phyloP scores from a whole-genome alignment of 2,113 vertebrate species.

The Nibea coibor region DNA sequence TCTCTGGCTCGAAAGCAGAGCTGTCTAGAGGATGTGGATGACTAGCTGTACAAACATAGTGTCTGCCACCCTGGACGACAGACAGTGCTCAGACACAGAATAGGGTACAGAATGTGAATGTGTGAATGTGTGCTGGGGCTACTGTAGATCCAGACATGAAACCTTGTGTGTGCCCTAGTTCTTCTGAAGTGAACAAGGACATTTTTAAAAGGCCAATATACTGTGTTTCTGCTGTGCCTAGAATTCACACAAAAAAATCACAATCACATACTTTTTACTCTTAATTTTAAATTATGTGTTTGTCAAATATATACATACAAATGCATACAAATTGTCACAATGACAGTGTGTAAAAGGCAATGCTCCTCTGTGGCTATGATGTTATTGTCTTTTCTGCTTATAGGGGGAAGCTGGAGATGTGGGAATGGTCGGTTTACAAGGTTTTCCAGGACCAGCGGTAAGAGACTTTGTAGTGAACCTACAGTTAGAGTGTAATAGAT shows the following conservation, averaged over 20 bases:
- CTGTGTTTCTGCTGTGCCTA: slow-evolving; percentile 6
- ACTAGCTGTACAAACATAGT: slow-evolving; percentile 72
- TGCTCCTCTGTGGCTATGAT: background rate
- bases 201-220: background rate
- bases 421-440: slow-evolving; percentile 93
- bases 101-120: slow-evolving; percentile 33
- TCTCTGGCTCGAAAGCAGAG: slow-evolving; percentile 59
- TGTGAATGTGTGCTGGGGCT: slow-evolving; percentile 30
- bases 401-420: slow-evolving; percentile 92
- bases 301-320: background rate
- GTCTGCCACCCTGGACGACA: slow-evolving; percentile 65
- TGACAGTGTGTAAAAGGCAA: background rate
- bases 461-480: slow-evolving; percentile 39
- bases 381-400: slow-evolving; percentile 47
- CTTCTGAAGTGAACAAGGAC: slow-evolving; percentile 26
- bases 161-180: slow-evolving; percentile 25
- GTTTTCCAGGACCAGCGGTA: slow-evolving; percentile 95
- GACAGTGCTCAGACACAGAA: slow-evolving; percentile 55
- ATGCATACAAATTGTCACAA: background rate
- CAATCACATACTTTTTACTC: background rate
- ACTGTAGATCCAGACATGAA: slow-evolving; percentile 46
- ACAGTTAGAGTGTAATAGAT: background rate
- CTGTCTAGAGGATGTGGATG: slow-evolving; percentile 73
- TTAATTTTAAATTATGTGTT: background rate
- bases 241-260: background rate